Conservation (phyloP, 2,888 invertebrate genomes). For the Pristionchus exspectatus region DNA sequence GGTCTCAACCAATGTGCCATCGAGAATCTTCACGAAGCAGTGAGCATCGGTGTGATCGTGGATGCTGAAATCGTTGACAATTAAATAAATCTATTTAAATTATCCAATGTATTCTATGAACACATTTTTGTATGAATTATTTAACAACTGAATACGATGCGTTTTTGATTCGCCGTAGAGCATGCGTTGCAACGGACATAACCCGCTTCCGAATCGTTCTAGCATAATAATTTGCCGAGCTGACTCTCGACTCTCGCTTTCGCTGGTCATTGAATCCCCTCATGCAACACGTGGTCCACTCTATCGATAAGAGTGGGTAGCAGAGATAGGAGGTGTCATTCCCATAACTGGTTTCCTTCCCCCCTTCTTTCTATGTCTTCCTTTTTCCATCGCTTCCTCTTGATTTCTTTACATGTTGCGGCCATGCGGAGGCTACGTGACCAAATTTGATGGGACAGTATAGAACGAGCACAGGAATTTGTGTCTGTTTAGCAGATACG, state of each 20-base stretch:
- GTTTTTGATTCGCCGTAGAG: no score
- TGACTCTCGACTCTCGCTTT: background rate
- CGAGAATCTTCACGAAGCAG: constrained; percentile 94
- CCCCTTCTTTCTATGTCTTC: no score
- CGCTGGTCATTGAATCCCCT: background rate
- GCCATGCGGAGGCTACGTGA: constrained; percentile 39
- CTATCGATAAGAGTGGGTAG: constrained; percentile 37
- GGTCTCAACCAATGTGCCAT: constrained; percentile 89
- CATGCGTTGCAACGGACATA: background rate
- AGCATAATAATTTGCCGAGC: background rate
- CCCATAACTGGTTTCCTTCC: constrained; percentile 21
- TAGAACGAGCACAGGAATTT: background rate
- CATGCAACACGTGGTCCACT: background rate
- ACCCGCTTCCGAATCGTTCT: background rate
- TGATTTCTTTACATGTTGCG: background rate
- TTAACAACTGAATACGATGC: no score
- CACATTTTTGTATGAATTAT: no score
- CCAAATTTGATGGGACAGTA: background rate
- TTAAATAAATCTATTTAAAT: background rate
- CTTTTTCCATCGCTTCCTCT: background rate
- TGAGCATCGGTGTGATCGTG: constrained; percentile 97
- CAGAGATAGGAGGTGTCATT: background rate
- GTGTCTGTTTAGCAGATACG: background rate
- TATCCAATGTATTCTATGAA: no score
- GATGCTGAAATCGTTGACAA: constrained; percentile 83